phyloP scores from a whole-genome alignment of 1,140 invertebrate species.

The Parapsyche elsis region DNA sequence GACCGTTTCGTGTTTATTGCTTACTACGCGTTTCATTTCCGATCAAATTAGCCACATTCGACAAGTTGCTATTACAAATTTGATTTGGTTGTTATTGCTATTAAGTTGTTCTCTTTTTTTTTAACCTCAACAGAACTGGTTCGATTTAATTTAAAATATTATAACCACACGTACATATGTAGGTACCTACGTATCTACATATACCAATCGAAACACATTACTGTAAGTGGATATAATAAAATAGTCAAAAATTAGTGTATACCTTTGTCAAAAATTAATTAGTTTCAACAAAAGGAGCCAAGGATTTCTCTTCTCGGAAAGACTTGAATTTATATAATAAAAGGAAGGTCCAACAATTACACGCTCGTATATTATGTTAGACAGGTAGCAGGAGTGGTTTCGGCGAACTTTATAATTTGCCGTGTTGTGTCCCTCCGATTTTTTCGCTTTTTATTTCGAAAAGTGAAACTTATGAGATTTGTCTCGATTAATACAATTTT shows the following conservation, averaged over 20 bases:
- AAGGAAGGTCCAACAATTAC: conserved; percentile 13
- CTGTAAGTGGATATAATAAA: neutral
- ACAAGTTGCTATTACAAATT: conserved; percentile 23
- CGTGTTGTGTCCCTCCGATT: neutral
- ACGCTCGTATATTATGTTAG: conserved; percentile 21
- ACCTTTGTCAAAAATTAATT: conserved; percentile 29
- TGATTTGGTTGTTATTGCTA: conserved; percentile 19
- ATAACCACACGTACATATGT: neutral
- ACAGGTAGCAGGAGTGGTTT: conserved; percentile 23
- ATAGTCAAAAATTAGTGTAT: conserved; percentile 13
- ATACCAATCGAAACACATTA: neutral
- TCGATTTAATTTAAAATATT: neutral
- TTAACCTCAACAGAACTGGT: neutral
- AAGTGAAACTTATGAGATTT: conserved; percentile 11
- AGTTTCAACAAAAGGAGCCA: conserved; percentile 4
- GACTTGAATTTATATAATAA: neutral
- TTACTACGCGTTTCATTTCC: neutral
- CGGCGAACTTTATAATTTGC: conserved; percentile 21
- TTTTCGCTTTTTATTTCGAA: neutral
- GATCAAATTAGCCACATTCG: conserved; percentile 18
- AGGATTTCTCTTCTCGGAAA: conserved; percentile 15
- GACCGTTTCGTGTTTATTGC: conserved; percentile 10
- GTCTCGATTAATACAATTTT: neutral
- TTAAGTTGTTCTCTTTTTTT: conserved; percentile 4
- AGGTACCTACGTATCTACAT: no score